These are phyloP conservation scores for Opisthocomus hoazin DNA, from an alignment of 2,113 vertebrate species.

Conservation along the genomic window DNA sequence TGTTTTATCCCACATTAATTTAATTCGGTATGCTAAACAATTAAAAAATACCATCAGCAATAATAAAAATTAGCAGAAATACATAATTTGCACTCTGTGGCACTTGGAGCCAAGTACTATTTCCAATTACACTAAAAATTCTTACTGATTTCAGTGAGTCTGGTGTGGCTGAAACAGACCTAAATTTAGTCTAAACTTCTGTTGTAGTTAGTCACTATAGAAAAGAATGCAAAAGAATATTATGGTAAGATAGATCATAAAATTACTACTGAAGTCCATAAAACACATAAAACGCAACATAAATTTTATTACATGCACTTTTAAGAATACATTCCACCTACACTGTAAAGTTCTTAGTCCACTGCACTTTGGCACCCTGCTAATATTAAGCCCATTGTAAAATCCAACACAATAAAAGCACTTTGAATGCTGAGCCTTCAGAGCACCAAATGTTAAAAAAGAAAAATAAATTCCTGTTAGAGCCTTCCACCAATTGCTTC, in stretches of 20 bases:
- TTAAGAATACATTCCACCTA: slow-evolving; percentile 66
- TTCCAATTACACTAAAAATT: neutral
- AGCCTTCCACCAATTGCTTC: slow-evolving; percentile 66
- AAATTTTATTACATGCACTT: slow-evolving; percentile 54
- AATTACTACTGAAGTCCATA: slow-evolving; percentile 46
- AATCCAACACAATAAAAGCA: slow-evolving; percentile 72
- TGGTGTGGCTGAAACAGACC: neutral
- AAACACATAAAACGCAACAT: slow-evolving; percentile 40
- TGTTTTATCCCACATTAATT: slow-evolving; percentile 53
- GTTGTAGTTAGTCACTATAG: neutral
- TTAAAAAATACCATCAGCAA: neutral
- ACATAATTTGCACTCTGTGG: neutral
- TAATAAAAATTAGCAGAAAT: slow-evolving; percentile 43
- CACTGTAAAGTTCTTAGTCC: slow-evolving; percentile 69
- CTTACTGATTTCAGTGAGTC: neutral
- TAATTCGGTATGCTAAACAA: slow-evolving; percentile 45
- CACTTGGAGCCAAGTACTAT: neutral
- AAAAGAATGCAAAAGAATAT: slow-evolving; percentile 55
- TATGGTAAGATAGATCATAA: slow-evolving; percentile 36
- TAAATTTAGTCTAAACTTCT: slow-evolving; percentile 16
- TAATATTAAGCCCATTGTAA: slow-evolving; percentile 76
- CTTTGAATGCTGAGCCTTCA: slow-evolving; percentile 72
- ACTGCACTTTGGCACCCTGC: slow-evolving; percentile 73
- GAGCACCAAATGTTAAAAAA: slow-evolving; percentile 76
- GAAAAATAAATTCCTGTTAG: slow-evolving; percentile 71